Evolutionary conservation across 2,888 invertebrate species (phyloP), one percentile per base, ranked within the genome.

Genomic region (Apodemia hepburni): DNA sequence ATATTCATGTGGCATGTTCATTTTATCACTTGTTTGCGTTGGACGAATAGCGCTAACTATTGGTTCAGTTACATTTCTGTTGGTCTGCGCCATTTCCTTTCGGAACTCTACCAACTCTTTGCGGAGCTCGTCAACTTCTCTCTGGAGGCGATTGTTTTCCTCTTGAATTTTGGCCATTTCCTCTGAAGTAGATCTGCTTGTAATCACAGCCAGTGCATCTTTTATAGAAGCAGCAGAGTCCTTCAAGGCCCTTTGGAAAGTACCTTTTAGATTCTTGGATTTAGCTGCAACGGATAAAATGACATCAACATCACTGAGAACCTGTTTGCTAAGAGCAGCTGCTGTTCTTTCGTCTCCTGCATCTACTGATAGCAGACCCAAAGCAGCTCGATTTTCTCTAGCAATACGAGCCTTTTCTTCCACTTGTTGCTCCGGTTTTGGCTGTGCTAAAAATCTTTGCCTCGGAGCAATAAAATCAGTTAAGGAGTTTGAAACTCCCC

Each of bases 51-150:
- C 9, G 35, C 35, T 35, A 7, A 2, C 1, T 9, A 0, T 8
- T 8, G 8, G 7, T 35, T 35, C 9, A 2, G 7, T 35, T 0
- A 2, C 35, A 9, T 0, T 35, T 2, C 7, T n/a, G 4, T 47
- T 47, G 3, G 47, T 6, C n/a, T 8, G n/a, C 5, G 47, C 17
- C 18, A 59, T 3, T 11, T 59, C 35, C 12, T 42, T 11, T 11
- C 42, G 18, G 12, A 59, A 42, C 7, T 27, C 59, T n/a, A 9
- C n/a, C 18, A 38, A 11, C 38, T 59, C 59, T 15, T 59, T 59
- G 15, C 59, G 29, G 3, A 59, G 45, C 5, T 42, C 45, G 1
- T 38, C 38, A 1, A 59, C 15, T 17, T 59, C 42, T 17, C 22
- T 3, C 2, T 2, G 18, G 9, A 59, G 18, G 12, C 27, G 9